These are phyloP conservation scores for Chamaetylas fuelleborni DNA, from an alignment of 2,113 vertebrate species.

Conservation along the genomic window DNA sequence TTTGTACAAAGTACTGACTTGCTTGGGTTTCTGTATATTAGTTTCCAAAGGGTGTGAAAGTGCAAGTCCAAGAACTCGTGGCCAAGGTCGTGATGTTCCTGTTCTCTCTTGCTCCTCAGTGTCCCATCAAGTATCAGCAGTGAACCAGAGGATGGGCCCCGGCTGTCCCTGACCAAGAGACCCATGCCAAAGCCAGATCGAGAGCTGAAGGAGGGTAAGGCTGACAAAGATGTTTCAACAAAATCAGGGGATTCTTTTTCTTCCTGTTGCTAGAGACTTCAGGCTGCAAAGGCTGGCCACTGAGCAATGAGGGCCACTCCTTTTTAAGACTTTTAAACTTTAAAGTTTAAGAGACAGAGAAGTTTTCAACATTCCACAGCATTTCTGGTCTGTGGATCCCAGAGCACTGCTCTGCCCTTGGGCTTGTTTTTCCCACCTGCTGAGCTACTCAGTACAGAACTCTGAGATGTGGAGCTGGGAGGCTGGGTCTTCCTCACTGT, in stretches of 20 bases:
- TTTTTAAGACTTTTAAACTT: too few relatives aligned
- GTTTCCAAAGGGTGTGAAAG: not conserved
- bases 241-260: not conserved
- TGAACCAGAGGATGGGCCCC: slow-evolving; percentile 79
- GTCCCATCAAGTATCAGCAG: slow-evolving; percentile 82
- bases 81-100: not conserved
- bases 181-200: slow-evolving; percentile 49
- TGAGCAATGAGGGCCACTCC: not conserved
- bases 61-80: not conserved
- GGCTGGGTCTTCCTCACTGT: not conserved
- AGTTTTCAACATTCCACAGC: not conserved
- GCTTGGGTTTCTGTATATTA: not conserved
- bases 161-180: slow-evolving; percentile 79
- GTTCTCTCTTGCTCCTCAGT: slow-evolving; percentile 60
- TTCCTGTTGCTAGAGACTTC: not conserved
- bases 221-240: not conserved
- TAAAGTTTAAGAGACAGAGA: not conserved
- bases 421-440: not conserved
- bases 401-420: not conserved
- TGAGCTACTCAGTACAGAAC: not conserved
- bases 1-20: not conserved
- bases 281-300: not conserved
- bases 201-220: slow-evolving; percentile 84
- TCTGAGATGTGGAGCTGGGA: not conserved
- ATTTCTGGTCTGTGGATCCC: not conserved